Evolutionary conservation across 1,140 invertebrate genomes (phyloP), one percentile per base, ranked within the genome.

Genomic region (Bombus balteatus): DNA sequence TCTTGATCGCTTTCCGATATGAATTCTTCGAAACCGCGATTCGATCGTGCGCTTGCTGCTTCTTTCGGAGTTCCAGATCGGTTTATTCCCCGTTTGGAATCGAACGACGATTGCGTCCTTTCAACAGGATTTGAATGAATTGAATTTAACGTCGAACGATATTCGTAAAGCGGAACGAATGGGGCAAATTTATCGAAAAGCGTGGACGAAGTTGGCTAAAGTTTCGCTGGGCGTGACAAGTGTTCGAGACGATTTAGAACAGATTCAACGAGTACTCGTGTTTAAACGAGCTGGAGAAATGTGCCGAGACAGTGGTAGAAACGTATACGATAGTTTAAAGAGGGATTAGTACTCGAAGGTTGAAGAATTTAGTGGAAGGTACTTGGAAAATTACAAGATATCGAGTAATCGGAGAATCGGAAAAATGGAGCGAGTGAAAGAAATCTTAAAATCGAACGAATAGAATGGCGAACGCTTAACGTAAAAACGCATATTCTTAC

Each of bases 401-500:
- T 66, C n/a, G 65, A 32, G n/a, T 2, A 32, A 32, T 22, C 47
- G 18, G 47, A 18, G 47, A 18, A 53, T 18, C 15, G 47, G 15
- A 53, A 1, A 53, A 53, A 1, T 53, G 2, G 1, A 53, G 5
- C 28, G 62, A 12, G 32, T 8, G n/a, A 65, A n/a, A n/a, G 62
- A 8, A 65, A 65, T 6, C 2, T 13, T 0, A 6, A 32, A 65
- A 13, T 65, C 13, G 13, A 65, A n/a, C 13, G n/a, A 32, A 32
- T 18, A 32, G 15, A 18, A 65, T 2, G n/a, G 0, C 13, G n/a
- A 13, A 62, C 28, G 10, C 10, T 62, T 28, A 13, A 62, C 59
- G 59, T 62, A 62, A 12, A 62, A 62, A 62, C 28, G 59, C 28
- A 2, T 70, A 57, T 76, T 91, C 93, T 92, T 85, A 94, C 94